Evolutionary conservation across 1,140 invertebrate genomes (phyloP), one percentile per base, ranked within the genome.

Genomic region (Drosophila aff.): DNA sequence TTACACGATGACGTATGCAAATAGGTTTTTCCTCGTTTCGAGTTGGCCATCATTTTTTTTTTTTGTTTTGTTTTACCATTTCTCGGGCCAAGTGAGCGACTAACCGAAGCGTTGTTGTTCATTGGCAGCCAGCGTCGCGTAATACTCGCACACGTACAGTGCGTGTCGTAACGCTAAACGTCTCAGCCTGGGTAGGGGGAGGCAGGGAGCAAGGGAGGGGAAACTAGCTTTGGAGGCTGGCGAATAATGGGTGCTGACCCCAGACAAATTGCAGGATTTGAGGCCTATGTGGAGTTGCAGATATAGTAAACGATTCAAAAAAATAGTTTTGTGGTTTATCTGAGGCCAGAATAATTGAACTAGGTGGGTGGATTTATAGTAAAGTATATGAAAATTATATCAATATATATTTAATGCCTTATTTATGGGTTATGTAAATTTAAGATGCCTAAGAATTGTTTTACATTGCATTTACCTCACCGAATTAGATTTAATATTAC

Each of bases 121-220:
- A 64, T 79, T 44, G 60, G 77, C 53, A 71, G 58, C 43, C 40
- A 50, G 65, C 46, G 69, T 47, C 58, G 79, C 82, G 84, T 84
- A 85, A 86, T 84, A 40, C 43, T 46, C 55, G 31, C 53, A 38
- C 33, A 40, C 62, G 71, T 80, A 58, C 62, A 78, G 82, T 75
- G 76, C 80, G 83, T 86, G 83, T 83, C 83, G 83, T 86, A 86
- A 86, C 68, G 53, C 18, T 50, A 68, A 41, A 49, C 49, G 59
- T 49, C 52, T 23, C 40, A 36, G 43, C 28, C 3, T 33, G 8
- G 8, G 46, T 1, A 1, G 31, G 31, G 28, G 31, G 13, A 4
- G 36, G 46, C 10, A 31, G 49, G 23, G 16, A 38, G 49, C n/a
- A 11, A 33, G 31, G 10, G 9, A 33, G 31, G 23, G 38, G 11